Percentiles rank a stretch among this genome's conserved stretches.
Evolutionary conservation across 1,140 invertebrate species (phyloP).

Genomic region (Cherax quadricarinatus): DNA sequence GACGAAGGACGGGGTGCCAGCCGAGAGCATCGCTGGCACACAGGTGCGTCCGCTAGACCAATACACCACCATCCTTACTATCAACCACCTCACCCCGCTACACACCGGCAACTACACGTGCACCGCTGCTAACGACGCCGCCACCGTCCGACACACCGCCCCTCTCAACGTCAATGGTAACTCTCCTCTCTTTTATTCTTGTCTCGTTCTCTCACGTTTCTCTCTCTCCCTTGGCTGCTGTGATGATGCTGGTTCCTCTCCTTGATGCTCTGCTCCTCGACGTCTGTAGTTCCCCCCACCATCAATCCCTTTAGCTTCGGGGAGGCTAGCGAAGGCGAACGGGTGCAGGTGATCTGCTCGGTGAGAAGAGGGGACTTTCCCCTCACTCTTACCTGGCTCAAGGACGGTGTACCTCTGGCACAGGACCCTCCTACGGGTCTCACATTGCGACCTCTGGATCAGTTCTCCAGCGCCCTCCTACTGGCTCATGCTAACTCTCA

Average conservation of each 20-base stretch:
- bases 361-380: conserved; percentile 87
- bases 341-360: conserved; percentile 79
- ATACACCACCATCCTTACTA: conserved; percentile 56
- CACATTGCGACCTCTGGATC: conserved; percentile 82
- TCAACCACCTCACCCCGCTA: conserved; percentile 75
- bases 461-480: conserved; percentile 63
- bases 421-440: conserved; percentile 46
- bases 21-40: conserved; percentile 80
- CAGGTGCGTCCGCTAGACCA: conserved; percentile 78
- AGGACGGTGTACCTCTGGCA: conserved; percentile 82
- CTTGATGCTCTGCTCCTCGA: background rate
- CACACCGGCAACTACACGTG: conserved; percentile 90
- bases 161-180: conserved; percentile 83
- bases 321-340: conserved; percentile 71
- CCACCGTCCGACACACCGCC: conserved; percentile 86
- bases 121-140: conserved; percentile 84
- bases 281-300: conserved; percentile 72
- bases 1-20: conserved; percentile 85
- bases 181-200: conserved; percentile 80
- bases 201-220: conserved; percentile 28
- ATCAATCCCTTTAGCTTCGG: conserved; percentile 73
- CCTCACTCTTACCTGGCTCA: conserved; percentile 86
- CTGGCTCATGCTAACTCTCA: conserved; percentile 50
- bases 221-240: conserved; percentile 14
- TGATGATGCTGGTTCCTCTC: conserved; percentile 1